Conservation (phyloP, 2,888 invertebrate species). For the Malacosoma neustria region DNA sequence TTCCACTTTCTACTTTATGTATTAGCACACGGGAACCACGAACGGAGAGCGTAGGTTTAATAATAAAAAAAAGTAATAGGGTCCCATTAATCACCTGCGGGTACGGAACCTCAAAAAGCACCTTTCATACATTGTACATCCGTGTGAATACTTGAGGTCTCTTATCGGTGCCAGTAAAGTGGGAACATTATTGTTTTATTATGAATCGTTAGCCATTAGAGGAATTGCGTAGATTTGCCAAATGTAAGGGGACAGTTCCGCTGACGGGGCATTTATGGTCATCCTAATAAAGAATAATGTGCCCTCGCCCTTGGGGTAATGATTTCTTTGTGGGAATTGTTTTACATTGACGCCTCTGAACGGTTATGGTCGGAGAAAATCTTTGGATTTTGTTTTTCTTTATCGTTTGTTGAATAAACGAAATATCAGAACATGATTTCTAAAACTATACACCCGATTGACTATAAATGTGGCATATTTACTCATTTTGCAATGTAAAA, state of each 20-base stretch:
- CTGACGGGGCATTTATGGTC: constrained; percentile 36
- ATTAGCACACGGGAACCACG: too few species aligned
- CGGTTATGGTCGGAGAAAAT: not conserved
- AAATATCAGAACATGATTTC: too few species aligned
- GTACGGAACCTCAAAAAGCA: too few species aligned
- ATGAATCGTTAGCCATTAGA: constrained; percentile 38
- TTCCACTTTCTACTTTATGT: too few species aligned
- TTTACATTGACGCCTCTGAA: constrained; percentile 17
- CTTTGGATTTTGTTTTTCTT: not conserved
- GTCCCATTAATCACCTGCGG: too few species aligned
- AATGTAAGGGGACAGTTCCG: constrained; percentile 14
- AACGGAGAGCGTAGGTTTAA: too few species aligned
- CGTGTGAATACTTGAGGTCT: constrained; percentile 11
- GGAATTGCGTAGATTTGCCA: constrained; percentile 28
- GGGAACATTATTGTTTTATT: constrained; percentile 40
- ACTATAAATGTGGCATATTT: too few species aligned
- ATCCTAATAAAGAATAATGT: constrained; percentile 36
- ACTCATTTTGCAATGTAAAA: too few species aligned
- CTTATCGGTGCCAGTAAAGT: constrained; percentile 23
- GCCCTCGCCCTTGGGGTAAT: constrained; percentile 31
- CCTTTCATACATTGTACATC: constrained; percentile 16
- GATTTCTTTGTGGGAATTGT: constrained; percentile 22
- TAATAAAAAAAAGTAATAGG: too few species aligned
- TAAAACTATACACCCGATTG: too few species aligned
- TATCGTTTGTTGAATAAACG: too few species aligned